phyloP scores from a whole-genome alignment of 2,797 vertebrate species.

The Hozukius guyotensis region DNA sequence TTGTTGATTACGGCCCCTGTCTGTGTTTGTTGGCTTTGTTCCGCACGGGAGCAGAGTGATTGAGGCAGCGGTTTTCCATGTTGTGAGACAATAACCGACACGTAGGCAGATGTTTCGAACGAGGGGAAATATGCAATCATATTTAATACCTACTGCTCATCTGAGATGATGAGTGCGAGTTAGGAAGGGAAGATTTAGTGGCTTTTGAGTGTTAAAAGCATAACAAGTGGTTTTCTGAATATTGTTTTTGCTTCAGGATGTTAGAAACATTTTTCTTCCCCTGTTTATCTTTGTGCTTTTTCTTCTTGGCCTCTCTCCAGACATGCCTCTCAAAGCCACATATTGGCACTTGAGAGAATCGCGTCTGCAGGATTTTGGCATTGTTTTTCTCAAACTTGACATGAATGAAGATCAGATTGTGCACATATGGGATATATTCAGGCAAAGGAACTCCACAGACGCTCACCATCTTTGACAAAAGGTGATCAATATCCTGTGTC shows the following conservation, averaged over 20 bases:
- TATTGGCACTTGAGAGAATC: slow-evolving; percentile 16
- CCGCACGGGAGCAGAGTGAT: neutral
- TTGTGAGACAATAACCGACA: slow-evolving; percentile 25
- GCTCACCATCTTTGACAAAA: slow-evolving; percentile 38
- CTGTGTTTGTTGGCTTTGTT: slow-evolving; percentile 28
- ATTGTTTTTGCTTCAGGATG: slow-evolving; percentile 3
- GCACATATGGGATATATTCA: slow-evolving; percentile 10
- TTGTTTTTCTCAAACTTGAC: slow-evolving; percentile 12
- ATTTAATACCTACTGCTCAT: slow-evolving; percentile 32
- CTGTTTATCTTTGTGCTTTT: neutral
- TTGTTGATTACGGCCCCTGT: slow-evolving; percentile 19
- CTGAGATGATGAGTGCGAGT: slow-evolving; percentile 4
- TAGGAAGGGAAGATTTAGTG: neutral
- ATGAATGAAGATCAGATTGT: slow-evolving; percentile 22
- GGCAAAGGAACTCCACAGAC: slow-evolving; percentile 9
- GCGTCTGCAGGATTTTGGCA: slow-evolving; percentile 5
- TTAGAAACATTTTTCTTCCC: neutral
- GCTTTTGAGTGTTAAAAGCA: neutral
- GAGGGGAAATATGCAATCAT: slow-evolving; percentile 23
- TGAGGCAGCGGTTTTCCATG: neutral
- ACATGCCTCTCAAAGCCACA: slow-evolving; percentile 6
- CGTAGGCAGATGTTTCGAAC: slow-evolving; percentile 16
- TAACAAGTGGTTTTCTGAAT: neutral
- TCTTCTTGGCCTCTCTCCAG: neutral
- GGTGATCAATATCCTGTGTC: slow-evolving; percentile 67